These are phyloP conservation scores for Yponomeuta evonymella DNA, from an alignment of 2,888 invertebrate species.

Conservation along the genomic window DNA sequence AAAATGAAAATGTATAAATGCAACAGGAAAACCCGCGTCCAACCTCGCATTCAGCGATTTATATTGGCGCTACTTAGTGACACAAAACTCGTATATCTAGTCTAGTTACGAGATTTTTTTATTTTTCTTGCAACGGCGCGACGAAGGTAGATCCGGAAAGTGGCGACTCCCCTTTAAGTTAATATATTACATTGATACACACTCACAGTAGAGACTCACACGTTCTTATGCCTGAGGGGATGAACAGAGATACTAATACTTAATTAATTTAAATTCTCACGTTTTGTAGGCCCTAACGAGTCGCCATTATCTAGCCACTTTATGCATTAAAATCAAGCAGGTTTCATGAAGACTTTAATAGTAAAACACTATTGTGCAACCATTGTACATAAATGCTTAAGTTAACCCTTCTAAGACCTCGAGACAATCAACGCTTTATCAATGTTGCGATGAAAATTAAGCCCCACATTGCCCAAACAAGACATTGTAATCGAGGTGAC, in stretches of 20 bases:
- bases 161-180: background rate
- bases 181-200: background rate
- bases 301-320: background rate
- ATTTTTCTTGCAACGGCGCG: background rate
- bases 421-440: background rate
- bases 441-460: background rate
- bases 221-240: too few species aligned
- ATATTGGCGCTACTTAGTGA: background rate
- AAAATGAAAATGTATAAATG: background rate
- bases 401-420: constrained; percentile 1
- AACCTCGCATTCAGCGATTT: background rate
- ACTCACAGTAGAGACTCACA: too few species aligned
- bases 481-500: background rate
- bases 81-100: background rate
- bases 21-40: background rate
- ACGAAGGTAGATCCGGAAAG: background rate
- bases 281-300: background rate
- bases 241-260: too few species aligned
- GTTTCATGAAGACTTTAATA: background rate
- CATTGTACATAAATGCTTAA: background rate
- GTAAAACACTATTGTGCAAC: background rate
- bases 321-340: background rate
- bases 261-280: background rate
- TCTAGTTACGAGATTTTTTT: background rate
- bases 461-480: background rate